Base-by-base conservation (phyloP, 2,888 invertebrate species). In the Drosophila infuscata region DNA sequence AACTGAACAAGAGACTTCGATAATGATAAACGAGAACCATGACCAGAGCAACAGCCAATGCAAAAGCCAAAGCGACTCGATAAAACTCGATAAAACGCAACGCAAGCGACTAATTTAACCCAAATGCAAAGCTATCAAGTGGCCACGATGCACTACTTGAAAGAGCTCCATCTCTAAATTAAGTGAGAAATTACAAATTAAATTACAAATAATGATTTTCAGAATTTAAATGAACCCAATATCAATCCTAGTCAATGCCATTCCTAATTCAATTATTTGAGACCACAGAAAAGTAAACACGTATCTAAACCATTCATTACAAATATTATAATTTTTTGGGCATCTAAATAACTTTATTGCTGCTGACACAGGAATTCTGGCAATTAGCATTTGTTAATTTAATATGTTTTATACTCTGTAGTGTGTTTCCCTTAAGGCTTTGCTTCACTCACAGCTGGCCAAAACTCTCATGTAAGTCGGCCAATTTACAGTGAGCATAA, bases 401-500 rank as follows among this genome's bases (percentile, higher is more conserved):
- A 20, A n/a, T 32, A 30, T 2, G n/a, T 29, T n/a, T 32, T 41
- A 43, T 15, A 9, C 32, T 30, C 25, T 12, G 38, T 29, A 4
- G 15, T 15, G 25, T 12, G 51, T 48, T 25, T 29, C 32, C 35
- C 59, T 43, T 7, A 41, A 43, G 62, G 48, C 38, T 15, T 2
- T 58, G 51, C 38, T 41, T 48, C 49, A 33, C 30, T 57, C 52
- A 46, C n/a, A 61, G 29, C 35, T 65, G 9, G 49, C 56, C 59
- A 43, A 66, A 74, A 58, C 46, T 73, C 52, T 49, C 33, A 46
- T 66, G 70, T 67, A 53, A 73, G 57, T 68, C 60, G 49, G 36
- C 25, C 29, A 43, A 54, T 64, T 71, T 58, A 67, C 71, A 71
- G 75, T 82, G 80, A 56, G 65, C 78, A 76, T 84, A 82, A 82